Evolutionary conservation across 2,113 vertebrate species (phyloP).

Genomic region (Rana temporaria): DNA sequence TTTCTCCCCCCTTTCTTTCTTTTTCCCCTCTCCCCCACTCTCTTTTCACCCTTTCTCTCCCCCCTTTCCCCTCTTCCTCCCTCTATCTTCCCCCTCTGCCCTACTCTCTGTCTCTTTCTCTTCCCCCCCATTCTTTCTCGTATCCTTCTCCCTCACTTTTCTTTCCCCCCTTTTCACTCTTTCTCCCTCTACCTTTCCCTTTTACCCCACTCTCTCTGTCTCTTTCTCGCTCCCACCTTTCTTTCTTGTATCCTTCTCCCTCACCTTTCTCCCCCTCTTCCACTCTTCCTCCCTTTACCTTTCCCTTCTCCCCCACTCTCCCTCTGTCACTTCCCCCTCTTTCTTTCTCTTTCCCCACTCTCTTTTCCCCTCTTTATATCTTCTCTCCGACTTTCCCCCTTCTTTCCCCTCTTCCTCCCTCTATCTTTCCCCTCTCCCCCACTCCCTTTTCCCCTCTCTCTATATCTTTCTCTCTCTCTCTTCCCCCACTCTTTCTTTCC

Average conservation of each 20-base stretch:
- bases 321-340: no score
- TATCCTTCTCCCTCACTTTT: no score
- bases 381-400: not conserved
- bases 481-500: not conserved
- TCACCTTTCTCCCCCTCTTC: not conserved
- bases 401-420: not conserved
- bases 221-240: not conserved
- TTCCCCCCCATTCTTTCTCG: no score
- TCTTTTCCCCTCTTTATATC: not conserved
- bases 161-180: not conserved
- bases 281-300: not conserved
- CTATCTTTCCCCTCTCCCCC: not conserved
- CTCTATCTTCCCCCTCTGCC: not conserved
- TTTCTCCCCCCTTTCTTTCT: not conserved
- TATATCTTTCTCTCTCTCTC: not conserved
- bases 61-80: not conserved
- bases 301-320: no score
- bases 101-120: not conserved
- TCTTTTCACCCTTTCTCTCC: not conserved
- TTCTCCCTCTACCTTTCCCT: not conserved
- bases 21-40: not conserved
- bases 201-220: no score
- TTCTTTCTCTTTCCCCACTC: not conserved
- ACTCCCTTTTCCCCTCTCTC: no score
- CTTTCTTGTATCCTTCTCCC: not conserved